These are phyloP conservation scores for Troides aeacus DNA, from an alignment of 2,888 invertebrate species.

Conservation along the genomic window DNA sequence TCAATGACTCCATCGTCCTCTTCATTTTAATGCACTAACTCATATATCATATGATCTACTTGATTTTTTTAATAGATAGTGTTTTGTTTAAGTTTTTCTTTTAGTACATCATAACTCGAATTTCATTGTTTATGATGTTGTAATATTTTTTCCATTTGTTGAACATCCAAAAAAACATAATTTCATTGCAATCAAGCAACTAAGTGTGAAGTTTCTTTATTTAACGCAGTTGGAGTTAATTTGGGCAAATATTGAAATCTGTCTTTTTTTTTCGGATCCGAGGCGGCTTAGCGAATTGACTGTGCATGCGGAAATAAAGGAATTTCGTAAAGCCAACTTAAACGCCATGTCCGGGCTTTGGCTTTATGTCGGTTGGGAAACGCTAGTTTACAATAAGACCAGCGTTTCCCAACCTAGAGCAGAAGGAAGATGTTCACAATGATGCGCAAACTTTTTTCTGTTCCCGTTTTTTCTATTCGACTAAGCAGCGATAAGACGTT, in stretches of 20 bases:
- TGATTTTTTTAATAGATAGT: too few species aligned
- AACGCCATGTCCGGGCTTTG: constrained; percentile 12
- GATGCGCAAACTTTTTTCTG: too few species aligned
- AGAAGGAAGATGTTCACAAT: too few species aligned
- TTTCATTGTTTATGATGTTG: too few species aligned
- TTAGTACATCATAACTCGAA: too few species aligned
- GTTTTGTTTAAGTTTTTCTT: too few species aligned
- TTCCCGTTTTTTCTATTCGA: too few species aligned
- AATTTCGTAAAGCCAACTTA: constrained; percentile 15
- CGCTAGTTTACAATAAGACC: not conserved
- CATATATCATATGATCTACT: too few species aligned
- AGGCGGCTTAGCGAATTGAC: constrained; percentile 20
- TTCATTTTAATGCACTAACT: too few species aligned
- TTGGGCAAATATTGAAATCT: constrained; percentile 16
- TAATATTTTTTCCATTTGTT: too few species aligned
- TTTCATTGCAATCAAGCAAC: constrained; percentile 4
- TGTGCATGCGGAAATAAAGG: constrained; percentile 20
- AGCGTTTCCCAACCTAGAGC: constrained; percentile 1
- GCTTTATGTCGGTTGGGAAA: not conserved
- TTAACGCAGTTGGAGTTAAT: constrained; percentile 14
- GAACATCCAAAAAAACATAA: not conserved
- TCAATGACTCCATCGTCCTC: too few species aligned
- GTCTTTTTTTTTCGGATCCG: constrained; percentile 5
- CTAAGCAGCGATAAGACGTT: too few species aligned
- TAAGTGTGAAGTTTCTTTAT: constrained; percentile 8